Base-by-base conservation (phyloP, 1,140 invertebrate species). In the Drosophila virilis region DNA sequence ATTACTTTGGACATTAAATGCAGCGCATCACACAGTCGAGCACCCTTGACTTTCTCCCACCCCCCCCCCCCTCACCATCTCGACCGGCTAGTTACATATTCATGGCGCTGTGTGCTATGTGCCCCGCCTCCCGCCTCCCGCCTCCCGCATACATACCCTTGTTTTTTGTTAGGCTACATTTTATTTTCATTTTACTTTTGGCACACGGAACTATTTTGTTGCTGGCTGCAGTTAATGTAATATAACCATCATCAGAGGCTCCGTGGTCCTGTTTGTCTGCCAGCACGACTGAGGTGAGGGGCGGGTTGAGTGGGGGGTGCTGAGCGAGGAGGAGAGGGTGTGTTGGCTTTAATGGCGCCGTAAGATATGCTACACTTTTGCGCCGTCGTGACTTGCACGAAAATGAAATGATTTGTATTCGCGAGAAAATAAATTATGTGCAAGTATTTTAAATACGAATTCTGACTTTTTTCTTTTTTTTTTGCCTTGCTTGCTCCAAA, bases 331-430 rank as follows among this genome's bases (percentile, higher is more conserved):
- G n/a, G 17, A 43, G 35, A 5, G 10, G 35, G 10, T 12, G 60
- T n/a, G 51, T 28, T 64, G 74, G 45, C 72, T 82, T 71, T 86
- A 88, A 86, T 86, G 69, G 73, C 60, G 82, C 78, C 67, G 38
- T 55, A 57, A 81, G 82, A 86, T 86, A 86, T 82, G 82, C 82
- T 86, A 81, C 78, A 81, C 46, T 78, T 73, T 85, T 51, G 42
- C 80, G 58, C 43, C 72, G 50, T 74, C 83, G 83, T 88, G 83
- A 89, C 83, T 83, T 72, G 83, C 83, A 88, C 66, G 74, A 88
- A 86, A 88, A 88, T 88, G 84, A 88, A 88, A 88, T 88, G 83
- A 88, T 88, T 88, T 88, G 83, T 88, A 88, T 88, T 80, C 84
- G 80, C 77, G 84, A 59, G 80, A 88, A 88, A 89, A 89, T 89